Evolutionary conservation across 2,113 vertebrate genomes (phyloP), one percentile per base, ranked within the genome.

Genomic region (Butorides virescens): DNA sequence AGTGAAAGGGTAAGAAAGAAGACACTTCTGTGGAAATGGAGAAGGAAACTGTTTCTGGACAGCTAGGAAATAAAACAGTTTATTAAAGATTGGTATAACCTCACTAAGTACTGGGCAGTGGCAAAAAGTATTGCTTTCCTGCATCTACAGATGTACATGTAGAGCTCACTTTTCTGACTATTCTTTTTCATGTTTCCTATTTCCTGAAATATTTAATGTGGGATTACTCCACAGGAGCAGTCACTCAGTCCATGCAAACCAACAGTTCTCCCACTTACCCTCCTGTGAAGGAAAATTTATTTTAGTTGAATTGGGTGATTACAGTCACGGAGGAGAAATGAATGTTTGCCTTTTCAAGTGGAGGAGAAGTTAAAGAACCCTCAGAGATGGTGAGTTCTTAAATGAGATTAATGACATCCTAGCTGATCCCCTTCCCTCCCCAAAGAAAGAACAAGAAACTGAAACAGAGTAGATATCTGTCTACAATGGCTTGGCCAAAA

Each of bases 221-320:
- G 56, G 92, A 91, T 91, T 87, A 89, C 85, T 90, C 77, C 36
- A 76, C 36, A 76, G 72, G 46, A 95, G 59, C 18, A 21, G 50
- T 95, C 90, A 90, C 84, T 92, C 88, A 96, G 71, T 83, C 44
- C 65, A 63, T 84, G 70, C 29, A 94, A 96, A 93, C 46, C 59
- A 93, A 62, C 55, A 88, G 34, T 83, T 92, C 85, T 93, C 88
- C 81, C 95, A 94, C 88, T 94, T 93, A 58, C 25, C 53, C 36
- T 92, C 26, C 59, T 71, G 27, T 53, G 50, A 77, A 86, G 32
- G 37, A 94, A 93, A 80, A 75, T 37, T 82, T 83, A 86, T 86
- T 96, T 95, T 70, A 58, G 62, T 59, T 93, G 58, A 88, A 66
- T 12, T 56, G 59, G 11, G 8, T 88, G 58, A 66, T 52, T 65